A percentile compares a stretch with the other conserved stretches of the same genome.
phyloP scores from a whole-genome alignment of 92 coral and sea anemone genomes.

The Umimayanthus chanpuru region DNA sequence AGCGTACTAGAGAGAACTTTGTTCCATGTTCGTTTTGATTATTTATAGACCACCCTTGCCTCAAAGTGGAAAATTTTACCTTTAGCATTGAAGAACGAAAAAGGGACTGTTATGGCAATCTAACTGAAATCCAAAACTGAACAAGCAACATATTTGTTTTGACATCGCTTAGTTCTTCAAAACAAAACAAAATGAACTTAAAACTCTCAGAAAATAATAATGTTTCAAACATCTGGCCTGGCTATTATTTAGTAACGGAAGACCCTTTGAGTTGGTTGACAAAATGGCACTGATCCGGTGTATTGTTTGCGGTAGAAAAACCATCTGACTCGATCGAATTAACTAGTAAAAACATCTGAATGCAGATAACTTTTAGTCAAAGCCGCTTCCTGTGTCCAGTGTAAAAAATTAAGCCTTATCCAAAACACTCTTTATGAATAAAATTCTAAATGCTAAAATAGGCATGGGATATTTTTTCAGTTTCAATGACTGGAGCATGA shows the following conservation, averaged over 20 bases:
- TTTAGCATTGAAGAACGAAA: background rate
- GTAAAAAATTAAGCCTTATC: background rate
- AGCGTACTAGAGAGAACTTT: too few species aligned
- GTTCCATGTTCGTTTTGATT: too few species aligned
- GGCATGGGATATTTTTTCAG: background rate
- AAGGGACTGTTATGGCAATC: background rate
- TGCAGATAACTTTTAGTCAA: too few species aligned
- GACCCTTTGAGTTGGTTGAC: background rate
- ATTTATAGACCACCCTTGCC: too few species aligned
- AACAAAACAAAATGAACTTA: slow-evolving; percentile 19
- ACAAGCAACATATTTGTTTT: slow-evolving; percentile 23
- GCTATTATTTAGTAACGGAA: slow-evolving; percentile 14
- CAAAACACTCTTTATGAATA: background rate
- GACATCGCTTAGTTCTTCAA: slow-evolving; percentile 24
- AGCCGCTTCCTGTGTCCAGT: background rate
- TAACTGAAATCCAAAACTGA: background rate
- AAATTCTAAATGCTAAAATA: too few species aligned
- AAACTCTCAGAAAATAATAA: slow-evolving; percentile 13
- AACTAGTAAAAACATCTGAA: background rate
- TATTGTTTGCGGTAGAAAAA: background rate
- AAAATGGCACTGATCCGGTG: background rate
- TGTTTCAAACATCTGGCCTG: slow-evolving; percentile 23
- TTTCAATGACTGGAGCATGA: background rate
- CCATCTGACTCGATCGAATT: background rate
- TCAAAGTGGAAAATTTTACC: too few species aligned